Conservation (phyloP, 64 coral and sea anemone genomes). For the Trachythela sp. region DNA sequence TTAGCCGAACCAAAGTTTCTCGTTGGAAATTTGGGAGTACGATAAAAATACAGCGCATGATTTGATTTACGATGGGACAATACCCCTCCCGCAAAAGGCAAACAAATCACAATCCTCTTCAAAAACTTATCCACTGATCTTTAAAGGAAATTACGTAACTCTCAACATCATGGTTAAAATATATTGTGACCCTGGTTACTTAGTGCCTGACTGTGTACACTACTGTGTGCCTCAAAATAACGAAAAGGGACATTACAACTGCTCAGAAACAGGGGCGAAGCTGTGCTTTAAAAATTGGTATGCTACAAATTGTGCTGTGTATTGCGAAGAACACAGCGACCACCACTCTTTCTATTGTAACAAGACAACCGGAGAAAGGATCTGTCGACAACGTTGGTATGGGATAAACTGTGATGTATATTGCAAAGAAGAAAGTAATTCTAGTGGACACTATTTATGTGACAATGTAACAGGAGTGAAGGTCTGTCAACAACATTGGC, state of each 20-base stretch:
- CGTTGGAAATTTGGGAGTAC: too few relatives aligned
- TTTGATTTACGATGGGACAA: not conserved
- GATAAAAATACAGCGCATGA: not conserved
- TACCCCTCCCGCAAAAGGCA: not conserved
- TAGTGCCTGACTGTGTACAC: not conserved
- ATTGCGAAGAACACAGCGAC: not conserved
- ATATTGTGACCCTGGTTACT: not conserved
- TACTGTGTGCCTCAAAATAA: not conserved
- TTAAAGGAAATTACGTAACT: not conserved
- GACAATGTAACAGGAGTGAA: not conserved
- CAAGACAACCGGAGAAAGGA: not conserved
- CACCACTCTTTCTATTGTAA: not conserved
- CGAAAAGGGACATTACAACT: not conserved
- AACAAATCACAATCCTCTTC: not conserved
- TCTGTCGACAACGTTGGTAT: not conserved
- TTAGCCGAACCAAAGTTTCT: too few relatives aligned
- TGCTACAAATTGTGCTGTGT: not conserved
- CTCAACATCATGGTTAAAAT: not conserved
- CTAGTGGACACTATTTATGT: not conserved
- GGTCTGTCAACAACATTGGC: not conserved
- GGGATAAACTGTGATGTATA: not conserved
- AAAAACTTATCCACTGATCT: not conserved
- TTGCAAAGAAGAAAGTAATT: not conserved
- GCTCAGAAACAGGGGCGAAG: not conserved
- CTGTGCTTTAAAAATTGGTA: not conserved